Evolutionary conservation across 2,113 vertebrate species (phyloP), one percentile per base, ranked within the genome.

Genomic region (Poecilia latipinna): DNA sequence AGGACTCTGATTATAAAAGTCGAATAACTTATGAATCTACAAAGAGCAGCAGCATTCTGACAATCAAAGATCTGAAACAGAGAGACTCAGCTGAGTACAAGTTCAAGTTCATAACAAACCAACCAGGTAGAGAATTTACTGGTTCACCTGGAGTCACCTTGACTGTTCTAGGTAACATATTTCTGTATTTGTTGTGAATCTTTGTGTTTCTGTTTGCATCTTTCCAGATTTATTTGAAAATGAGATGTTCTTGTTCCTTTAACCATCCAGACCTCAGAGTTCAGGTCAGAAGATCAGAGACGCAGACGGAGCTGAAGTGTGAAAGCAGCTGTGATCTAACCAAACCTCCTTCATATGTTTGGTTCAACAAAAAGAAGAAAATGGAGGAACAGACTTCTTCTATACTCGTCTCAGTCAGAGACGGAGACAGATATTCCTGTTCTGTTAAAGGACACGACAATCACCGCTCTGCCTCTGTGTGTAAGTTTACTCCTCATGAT

Each of bases 31-130:
- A 68, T 12, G 1, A 13, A 2, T 61, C 32, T 72, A 0, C 17
- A 4, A 1, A 68, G 12, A 29, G 64, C 0, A 15, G 8, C 0
- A 73, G 74, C 44, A 28, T 19, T 29, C 61, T 82, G 29, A 65
- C 4, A 7, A 73, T 82, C 44, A 65, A 4, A 33, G 32, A 69
- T 1, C 19, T 74, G 22, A 79, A 17, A 42, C 11, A 37, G 8
- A 72, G 15, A 3, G 79, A 82, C 65, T 63, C 65, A 12, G 68
- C 68, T 26, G 28, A 8, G 54, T 86, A 84, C 68, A 73, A 48
- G 44, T 80, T 84, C 70, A 75, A 42, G 0, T 82, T 84, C 13
- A 0, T 1, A 33, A 80, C 67, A 71, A 75, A 79, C 33, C n/a
- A 33, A 1, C 1, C 0, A 8, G 5, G 0, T 1, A 61, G 72